Evolutionary conservation across 1,140 invertebrate genomes (phyloP).

Genomic region (Aphidius ervi): DNA sequence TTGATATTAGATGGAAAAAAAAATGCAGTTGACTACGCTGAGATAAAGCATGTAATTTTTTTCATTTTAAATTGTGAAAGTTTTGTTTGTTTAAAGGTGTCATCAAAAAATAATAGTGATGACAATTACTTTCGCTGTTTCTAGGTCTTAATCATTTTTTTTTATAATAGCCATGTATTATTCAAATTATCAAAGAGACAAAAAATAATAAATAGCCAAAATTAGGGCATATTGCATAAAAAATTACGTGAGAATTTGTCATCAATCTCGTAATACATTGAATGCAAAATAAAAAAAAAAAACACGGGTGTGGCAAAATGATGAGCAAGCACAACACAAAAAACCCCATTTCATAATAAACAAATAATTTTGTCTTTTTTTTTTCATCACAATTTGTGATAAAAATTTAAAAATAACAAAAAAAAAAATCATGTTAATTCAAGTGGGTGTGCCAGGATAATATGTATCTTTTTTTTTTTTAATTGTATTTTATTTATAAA

Average conservation of each 20-base stretch:
- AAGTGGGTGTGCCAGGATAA: neutral
- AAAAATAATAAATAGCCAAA: neutral
- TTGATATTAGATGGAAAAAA: too few relatives aligned
- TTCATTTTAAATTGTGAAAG: too few relatives aligned
- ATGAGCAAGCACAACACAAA: conserved; percentile 16
- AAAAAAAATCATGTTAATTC: conserved; percentile 3
- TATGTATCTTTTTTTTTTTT: neutral
- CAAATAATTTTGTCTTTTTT: neutral
- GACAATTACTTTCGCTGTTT: too few relatives aligned
- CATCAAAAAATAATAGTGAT: too few relatives aligned
- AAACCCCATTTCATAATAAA: conserved; percentile 7
- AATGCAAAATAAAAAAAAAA: neutral
- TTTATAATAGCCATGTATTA: too few relatives aligned
- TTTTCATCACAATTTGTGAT: conserved; percentile 8
- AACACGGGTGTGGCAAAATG: conserved; percentile 18
- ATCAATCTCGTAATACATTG: neutral
- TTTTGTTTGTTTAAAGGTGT: too few relatives aligned
- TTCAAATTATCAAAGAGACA: neutral
- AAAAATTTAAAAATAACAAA: conserved; percentile 3
- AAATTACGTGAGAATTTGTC: neutral
- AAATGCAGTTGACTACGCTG: too few relatives aligned
- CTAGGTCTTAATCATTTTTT: too few relatives aligned
- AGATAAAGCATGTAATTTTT: too few relatives aligned
- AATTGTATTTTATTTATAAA: conserved; percentile 1
- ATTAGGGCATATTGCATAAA: neutral